Evolutionary conservation across 2,888 invertebrate species (phyloP).

Genomic region (Drosophila atripex): DNA sequence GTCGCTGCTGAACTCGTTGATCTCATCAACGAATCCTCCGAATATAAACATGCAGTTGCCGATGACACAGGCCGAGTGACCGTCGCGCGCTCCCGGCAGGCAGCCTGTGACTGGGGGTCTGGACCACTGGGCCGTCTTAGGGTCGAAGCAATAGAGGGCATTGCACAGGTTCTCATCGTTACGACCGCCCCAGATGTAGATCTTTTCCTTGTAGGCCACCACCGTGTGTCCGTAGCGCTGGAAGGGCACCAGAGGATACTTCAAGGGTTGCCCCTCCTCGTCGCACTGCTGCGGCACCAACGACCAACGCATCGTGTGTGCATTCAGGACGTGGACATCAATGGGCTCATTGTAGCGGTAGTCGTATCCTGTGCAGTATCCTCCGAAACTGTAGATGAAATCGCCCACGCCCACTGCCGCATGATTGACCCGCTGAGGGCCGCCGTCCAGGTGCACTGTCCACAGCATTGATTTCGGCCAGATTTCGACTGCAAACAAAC

Average conservation of each 20-base stretch:
- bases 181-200: constrained; percentile 95
- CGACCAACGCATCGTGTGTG: constrained; percentile 87
- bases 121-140: constrained; percentile 88
- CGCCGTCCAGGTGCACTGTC: constrained; percentile 94
- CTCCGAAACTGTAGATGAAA: constrained; percentile 95
- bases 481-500: neutral
- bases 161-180: constrained; percentile 92
- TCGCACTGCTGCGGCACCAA: constrained; percentile 85
- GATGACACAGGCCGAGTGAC: constrained; percentile 94
- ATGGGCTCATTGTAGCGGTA: constrained; percentile 91
- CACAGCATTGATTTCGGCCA: constrained; percentile 87
- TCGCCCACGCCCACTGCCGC: constrained; percentile 93
- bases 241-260: constrained; percentile 87
- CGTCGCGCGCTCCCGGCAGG: constrained; percentile 93
- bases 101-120: constrained; percentile 88
- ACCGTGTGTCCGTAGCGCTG: constrained; percentile 96
- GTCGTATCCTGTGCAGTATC: constrained; percentile 92
- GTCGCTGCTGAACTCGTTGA: constrained; percentile 91
- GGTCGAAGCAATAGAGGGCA: constrained; percentile 92
- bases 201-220: constrained; percentile 90
- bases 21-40: constrained; percentile 44
- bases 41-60: constrained; percentile 78
- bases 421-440: constrained; percentile 96
- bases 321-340: constrained; percentile 93
- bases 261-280: constrained; percentile 82